Percentiles rank a stretch among this genome's conserved stretches.
These are phyloP conservation scores for Hoplodrina blanda DNA, from an alignment of 2,888 invertebrate genomes.

Conservation along the genomic window DNA sequence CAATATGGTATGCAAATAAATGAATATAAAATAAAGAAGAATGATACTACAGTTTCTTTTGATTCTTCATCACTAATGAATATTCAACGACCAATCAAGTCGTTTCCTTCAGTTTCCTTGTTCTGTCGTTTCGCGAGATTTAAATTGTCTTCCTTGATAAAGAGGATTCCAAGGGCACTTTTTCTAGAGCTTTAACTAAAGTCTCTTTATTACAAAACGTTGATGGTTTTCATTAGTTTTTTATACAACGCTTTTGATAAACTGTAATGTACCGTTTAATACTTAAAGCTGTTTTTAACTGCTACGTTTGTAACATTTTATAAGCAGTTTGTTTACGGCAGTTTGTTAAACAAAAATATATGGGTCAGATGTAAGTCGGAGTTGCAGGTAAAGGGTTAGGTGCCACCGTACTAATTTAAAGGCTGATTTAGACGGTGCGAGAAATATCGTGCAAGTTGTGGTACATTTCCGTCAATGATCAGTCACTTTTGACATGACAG, in stretches of 20 bases:
- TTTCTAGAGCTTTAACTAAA: not conserved
- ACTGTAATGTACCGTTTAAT: not conserved
- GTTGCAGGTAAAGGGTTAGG: too few species aligned
- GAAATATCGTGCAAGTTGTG: too few species aligned
- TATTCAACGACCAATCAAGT: conserved; percentile 26
- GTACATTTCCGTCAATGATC: too few species aligned
- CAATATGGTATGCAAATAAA: too few species aligned
- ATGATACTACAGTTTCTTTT: conserved; percentile 13
- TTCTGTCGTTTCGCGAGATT: not conserved
- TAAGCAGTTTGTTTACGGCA: not conserved
- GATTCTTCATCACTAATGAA: conserved; percentile 22
- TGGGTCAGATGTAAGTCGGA: too few species aligned
- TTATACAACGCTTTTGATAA: not conserved
- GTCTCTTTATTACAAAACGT: not conserved
- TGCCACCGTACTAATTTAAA: too few species aligned
- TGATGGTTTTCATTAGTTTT: not conserved
- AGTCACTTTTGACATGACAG: too few species aligned
- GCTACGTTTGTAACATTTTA: not conserved
- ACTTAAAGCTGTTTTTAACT: not conserved
- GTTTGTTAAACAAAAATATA: not conserved
- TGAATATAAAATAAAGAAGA: not conserved
- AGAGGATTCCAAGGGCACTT: not conserved
- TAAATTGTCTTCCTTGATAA: conserved; percentile 1
- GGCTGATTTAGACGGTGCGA: too few species aligned
- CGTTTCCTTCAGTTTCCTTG: conserved; percentile 3